Evolutionary conservation across 1,140 invertebrate species (phyloP).

Genomic region (Atta texana): DNA sequence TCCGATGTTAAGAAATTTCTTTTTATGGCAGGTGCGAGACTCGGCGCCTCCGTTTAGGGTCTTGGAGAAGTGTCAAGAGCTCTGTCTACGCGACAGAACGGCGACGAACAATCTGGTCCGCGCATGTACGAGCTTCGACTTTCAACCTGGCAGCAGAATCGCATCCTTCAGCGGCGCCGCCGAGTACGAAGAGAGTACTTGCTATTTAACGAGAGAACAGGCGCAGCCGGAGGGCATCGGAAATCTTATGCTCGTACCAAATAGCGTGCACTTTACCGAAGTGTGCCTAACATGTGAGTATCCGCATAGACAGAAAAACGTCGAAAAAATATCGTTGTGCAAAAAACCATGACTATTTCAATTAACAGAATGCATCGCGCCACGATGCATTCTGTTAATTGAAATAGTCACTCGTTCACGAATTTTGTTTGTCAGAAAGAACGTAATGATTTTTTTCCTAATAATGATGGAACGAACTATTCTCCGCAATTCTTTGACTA

Average conservation of each 20-base stretch:
- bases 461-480: not conserved
- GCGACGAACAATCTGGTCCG: constrained; percentile 92
- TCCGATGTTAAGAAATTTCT: not conserved
- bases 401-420: not conserved
- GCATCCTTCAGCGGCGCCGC: constrained; percentile 92
- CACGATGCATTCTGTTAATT: constrained; percentile 19
- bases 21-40: constrained; percentile 88
- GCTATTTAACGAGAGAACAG: constrained; percentile 94
- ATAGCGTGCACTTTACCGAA: constrained; percentile 95
- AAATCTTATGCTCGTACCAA: constrained; percentile 93
- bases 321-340: not conserved
- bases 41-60: constrained; percentile 94
- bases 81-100: constrained; percentile 93
- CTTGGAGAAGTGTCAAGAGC: constrained; percentile 94
- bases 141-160: constrained; percentile 94
- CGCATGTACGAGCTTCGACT: constrained; percentile 95
- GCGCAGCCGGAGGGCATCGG: constrained; percentile 94
- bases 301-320: not conserved
- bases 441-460: not conserved
- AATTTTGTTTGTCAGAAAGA: too few species aligned
- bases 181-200: constrained; percentile 96
- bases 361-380: too few species aligned
- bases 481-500: not conserved
- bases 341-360: too few species aligned
- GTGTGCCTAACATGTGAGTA: constrained; percentile 95